Percentiles rank a stretch among this genome's conserved stretches.
These are phyloP conservation scores for Tipula confusa DNA, from an alignment of 2,888 invertebrate species.

Conservation along the genomic window DNA sequence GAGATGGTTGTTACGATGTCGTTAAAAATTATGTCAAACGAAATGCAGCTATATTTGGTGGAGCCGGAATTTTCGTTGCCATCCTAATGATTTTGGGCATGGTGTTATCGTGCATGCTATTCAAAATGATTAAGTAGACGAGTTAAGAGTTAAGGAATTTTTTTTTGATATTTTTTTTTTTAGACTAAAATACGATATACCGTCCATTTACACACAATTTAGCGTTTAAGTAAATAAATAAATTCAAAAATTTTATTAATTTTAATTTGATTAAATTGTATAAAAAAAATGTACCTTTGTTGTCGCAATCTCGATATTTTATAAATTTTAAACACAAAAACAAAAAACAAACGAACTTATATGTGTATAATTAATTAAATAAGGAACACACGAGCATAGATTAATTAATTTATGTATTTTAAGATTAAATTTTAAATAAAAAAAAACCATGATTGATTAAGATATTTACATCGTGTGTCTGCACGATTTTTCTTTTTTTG, in stretches of 20 bases:
- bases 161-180: too few species aligned
- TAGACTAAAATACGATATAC: neutral
- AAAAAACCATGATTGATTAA: constrained; percentile 5
- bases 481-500: neutral
- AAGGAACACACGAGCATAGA: constrained; percentile 7
- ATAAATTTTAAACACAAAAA: neutral
- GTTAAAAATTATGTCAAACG: constrained; percentile 67
- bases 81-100: constrained; percentile 82
- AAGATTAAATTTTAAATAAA: constrained; percentile 4
- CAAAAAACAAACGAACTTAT: too few species aligned
- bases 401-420: constrained; percentile 25
- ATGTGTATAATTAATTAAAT: neutral
- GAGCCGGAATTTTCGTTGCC: constrained; percentile 77
- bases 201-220: neutral
- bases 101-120: constrained; percentile 77
- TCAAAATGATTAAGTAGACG: constrained; percentile 71
- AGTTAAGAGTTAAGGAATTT: neutral
- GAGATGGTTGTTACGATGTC: constrained; percentile 69
- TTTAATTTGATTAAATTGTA: neutral
- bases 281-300: neutral
- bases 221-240: neutral
- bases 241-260: neutral
- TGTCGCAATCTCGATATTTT: neutral
- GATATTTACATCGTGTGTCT: neutral
- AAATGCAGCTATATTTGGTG: constrained; percentile 76